These are phyloP conservation scores for Rhabdophis nuchalis DNA, from an alignment of 2,797 vertebrate genomes.

Conservation along the genomic window DNA sequence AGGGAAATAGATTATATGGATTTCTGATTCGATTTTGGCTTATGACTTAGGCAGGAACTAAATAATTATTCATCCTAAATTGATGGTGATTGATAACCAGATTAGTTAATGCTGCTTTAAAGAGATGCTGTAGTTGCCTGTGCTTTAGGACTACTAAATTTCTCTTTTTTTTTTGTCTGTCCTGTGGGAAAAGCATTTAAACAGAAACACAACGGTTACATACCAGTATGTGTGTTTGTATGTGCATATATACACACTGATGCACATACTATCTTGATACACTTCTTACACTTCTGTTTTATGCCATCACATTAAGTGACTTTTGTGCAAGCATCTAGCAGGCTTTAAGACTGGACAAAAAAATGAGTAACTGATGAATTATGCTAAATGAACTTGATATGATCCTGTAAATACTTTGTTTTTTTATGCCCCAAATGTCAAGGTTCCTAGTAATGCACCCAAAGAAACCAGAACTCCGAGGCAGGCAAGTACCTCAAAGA, in stretches of 20 bases:
- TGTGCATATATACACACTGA: neutral
- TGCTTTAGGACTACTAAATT: neutral
- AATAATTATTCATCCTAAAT: neutral
- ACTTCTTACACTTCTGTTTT: neutral
- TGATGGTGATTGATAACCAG: neutral
- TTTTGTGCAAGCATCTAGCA: neutral
- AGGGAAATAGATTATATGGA: neutral
- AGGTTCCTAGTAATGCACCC: too few relatives aligned
- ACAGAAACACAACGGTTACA: neutral
- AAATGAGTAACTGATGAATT: neutral
- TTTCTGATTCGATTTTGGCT: neutral
- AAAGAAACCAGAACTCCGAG: too few relatives aligned
- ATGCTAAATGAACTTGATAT: neutral
- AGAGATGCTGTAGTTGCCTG: neutral
- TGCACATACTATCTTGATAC: neutral
- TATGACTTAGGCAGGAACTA: neutral
- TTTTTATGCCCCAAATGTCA: neutral
- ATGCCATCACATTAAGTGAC: neutral
- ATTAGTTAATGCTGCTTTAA: neutral
- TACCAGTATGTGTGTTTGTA: neutral
- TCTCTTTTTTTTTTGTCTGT: neutral
- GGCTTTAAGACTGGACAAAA: neutral
- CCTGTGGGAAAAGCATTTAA: neutral
- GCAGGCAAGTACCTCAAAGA: too few relatives aligned
- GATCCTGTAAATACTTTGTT: neutral